Evolutionary conservation across 2,888 invertebrate species (phyloP).

Genomic region (Thymelicus acteon): DNA sequence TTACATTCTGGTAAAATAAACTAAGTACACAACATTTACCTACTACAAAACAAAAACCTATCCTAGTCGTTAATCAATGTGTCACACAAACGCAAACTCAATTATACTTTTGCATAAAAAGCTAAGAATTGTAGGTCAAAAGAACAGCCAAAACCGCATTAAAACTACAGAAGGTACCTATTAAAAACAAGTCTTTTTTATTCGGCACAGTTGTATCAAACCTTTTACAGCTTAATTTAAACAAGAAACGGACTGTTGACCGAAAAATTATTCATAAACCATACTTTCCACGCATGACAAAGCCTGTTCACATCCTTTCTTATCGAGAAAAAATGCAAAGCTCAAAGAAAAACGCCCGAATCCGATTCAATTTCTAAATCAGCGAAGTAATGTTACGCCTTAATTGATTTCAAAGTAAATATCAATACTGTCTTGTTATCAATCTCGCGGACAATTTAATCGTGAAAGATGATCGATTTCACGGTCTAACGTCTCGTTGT

Average conservation of each 20-base stretch:
- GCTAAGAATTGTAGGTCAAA: neutral
- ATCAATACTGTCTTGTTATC: conserved; percentile 25
- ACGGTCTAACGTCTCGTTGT: conserved; percentile 15
- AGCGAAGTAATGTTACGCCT: conserved; percentile 31
- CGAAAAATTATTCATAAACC: neutral
- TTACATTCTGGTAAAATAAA: no score
- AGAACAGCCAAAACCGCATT: neutral
- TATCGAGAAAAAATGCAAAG: conserved; percentile 1
- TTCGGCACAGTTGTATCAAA: no score
- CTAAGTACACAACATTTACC: no score
- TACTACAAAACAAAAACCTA: no score
- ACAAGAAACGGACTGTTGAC: neutral
- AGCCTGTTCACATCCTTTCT: conserved; percentile 7
- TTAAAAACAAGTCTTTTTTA: no score
- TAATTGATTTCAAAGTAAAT: conserved; percentile 37
- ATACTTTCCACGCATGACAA: neutral
- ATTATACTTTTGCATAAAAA: neutral
- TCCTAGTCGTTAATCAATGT: no score
- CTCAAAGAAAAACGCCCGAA: conserved; percentile 1
- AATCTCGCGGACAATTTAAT: conserved; percentile 14
- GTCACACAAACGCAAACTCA: neutral
- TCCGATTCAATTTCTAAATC: conserved; percentile 43
- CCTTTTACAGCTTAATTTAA: neutral
- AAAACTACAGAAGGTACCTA: neutral
- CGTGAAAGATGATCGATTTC: conserved; percentile 21